A percentile compares a stretch with the other conserved stretches of the same genome.
Conservation (phyloP, 1,140 invertebrate genomes). For the Aricia agestis region DNA sequence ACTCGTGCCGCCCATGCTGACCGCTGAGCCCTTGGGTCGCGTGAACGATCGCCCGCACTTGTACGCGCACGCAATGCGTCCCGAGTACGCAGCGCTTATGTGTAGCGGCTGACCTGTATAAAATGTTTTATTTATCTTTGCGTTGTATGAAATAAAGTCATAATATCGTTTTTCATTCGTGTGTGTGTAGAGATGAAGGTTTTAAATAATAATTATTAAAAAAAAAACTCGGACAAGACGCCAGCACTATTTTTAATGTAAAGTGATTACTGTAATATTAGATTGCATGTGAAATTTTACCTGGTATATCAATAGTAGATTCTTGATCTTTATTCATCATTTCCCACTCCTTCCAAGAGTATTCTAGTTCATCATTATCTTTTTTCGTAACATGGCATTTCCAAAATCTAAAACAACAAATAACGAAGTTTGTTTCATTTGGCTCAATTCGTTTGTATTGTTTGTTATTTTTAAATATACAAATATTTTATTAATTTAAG, state of each 20-base stretch:
- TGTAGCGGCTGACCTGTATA: constrained; percentile 89
- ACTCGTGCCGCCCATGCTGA: constrained; percentile 56
- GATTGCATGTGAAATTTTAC: too few relatives aligned
- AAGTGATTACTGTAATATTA: too few relatives aligned
- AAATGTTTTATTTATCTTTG: background rate
- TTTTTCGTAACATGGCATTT: constrained; percentile 83
- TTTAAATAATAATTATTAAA: too few relatives aligned
- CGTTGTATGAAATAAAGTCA: background rate
- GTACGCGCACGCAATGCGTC: constrained; percentile 97
- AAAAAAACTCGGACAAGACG: too few relatives aligned
- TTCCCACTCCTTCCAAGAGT: constrained; percentile 92
- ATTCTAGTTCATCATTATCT: constrained; percentile 79
- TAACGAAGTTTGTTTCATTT: too few relatives aligned
- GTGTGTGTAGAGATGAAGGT: too few relatives aligned
- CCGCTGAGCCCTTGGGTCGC: constrained; percentile 79
- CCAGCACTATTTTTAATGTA: too few relatives aligned
- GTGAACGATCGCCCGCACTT: constrained; percentile 93
- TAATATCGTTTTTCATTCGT: too few relatives aligned
- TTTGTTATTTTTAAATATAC: too few relatives aligned
- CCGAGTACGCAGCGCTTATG: constrained; percentile 97
- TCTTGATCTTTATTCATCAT: constrained; percentile 90
- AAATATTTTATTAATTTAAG: too few relatives aligned
- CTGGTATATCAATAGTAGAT: constrained; percentile 91
- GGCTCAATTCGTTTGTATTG: too few relatives aligned
- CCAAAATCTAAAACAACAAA: constrained; percentile 83